phyloP scores from a whole-genome alignment of 2,797 vertebrate species.

The Gobionotothen gibberifrons region DNA sequence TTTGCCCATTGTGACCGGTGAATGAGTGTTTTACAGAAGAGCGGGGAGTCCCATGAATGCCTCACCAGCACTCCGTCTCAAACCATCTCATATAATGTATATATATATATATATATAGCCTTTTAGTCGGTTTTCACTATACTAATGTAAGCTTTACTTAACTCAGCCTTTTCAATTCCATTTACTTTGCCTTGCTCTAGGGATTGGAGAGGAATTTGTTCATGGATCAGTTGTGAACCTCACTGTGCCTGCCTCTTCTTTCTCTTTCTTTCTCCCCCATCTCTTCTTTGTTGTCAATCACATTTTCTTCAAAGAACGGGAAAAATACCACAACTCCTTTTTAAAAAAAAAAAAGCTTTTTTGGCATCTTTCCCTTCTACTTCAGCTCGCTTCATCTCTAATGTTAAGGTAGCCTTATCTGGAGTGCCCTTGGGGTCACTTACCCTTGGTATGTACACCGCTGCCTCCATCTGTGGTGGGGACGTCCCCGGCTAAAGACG shows the following conservation, averaged over 20 bases:
- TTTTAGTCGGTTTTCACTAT: constrained; percentile 50
- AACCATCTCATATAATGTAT: constrained; percentile 18
- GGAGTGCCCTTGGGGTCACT: constrained; percentile 73
- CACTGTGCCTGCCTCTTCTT: constrained; percentile 36
- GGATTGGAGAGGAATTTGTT: constrained; percentile 48
- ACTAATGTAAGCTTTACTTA: constrained; percentile 59
- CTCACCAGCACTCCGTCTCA: constrained; percentile 39
- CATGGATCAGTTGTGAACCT: constrained; percentile 56
- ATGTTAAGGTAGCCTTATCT: constrained; percentile 57
- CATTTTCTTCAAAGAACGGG: constrained; percentile 68
- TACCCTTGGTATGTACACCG: constrained; percentile 67
- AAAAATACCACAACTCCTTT: constrained; percentile 55
- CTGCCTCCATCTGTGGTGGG: constrained; percentile 69
- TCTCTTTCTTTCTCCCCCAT: constrained; percentile 22
- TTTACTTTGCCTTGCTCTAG: constrained; percentile 48
- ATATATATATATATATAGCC: constrained; percentile 29
- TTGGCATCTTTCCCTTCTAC: constrained; percentile 47
- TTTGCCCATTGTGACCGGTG: constrained; percentile 70
- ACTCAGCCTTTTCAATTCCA: constrained; percentile 45
- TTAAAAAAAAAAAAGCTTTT: constrained; percentile 22
- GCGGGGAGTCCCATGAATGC: constrained; percentile 49
- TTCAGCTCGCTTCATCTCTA: constrained; percentile 48
- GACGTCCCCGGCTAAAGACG: constrained; percentile 61
- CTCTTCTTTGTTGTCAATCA: constrained; percentile 71
- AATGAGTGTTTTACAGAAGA: constrained; percentile 59